Percentiles rank a stretch among this genome's conserved stretches.
These are phyloP conservation scores for Neodon shergylaensis DNA, from an alignment of 2,113 vertebrate genomes.

Conservation along the genomic window DNA sequence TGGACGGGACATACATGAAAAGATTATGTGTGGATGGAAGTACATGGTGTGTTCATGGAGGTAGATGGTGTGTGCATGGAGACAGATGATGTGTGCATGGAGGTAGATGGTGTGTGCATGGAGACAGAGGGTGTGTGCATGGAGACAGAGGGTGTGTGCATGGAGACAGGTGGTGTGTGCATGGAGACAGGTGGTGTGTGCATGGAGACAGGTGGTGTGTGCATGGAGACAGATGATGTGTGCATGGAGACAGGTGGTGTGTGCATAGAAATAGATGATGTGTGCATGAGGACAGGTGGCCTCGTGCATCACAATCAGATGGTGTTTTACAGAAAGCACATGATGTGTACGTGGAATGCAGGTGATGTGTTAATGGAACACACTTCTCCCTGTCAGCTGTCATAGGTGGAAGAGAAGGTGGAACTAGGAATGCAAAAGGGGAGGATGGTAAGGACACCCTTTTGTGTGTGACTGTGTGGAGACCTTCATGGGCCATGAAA, in stretches of 20 bases:
- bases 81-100: not conserved
- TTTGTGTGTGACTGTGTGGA: not conserved
- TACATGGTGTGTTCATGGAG: not conserved
- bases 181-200: too few species aligned
- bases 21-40: not conserved
- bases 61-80: not conserved
- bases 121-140: too few species aligned
- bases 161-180: not conserved
- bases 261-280: not conserved
- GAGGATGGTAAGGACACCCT: not conserved
- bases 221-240: not conserved
- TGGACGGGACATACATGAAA: not conserved
- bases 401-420: not conserved
- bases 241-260: not conserved
- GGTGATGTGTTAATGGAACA: not conserved
- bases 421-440: rapidly evolving
- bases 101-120: not conserved
- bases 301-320: not conserved
- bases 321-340: not conserved
- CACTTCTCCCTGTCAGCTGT: not conserved
- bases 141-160: not conserved
- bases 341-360: not conserved
- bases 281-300: too few species aligned
- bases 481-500: not conserved
- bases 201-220: not conserved